Conservation (phyloP, 2,113 vertebrate species). For the Thryonomys swinderianus region DNA sequence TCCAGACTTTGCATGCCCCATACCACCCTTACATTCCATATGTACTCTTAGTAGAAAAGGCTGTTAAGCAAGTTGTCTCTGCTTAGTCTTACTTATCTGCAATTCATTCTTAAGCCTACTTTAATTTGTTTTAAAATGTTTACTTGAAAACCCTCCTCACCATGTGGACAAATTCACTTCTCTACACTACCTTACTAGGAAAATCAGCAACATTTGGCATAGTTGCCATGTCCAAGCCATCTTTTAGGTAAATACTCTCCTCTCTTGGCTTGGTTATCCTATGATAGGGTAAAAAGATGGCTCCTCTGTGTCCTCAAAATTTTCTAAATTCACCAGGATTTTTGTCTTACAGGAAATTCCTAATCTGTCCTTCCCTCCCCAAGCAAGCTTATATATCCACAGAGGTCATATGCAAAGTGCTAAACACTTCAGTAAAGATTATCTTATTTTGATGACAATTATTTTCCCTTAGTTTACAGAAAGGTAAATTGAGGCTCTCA, state of each 20-base stretch:
- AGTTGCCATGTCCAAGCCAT: not conserved
- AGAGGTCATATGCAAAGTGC: not conserved
- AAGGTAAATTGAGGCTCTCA: not conserved
- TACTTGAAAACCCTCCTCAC: not conserved
- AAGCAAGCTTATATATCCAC: not conserved
- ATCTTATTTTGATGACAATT: not conserved
- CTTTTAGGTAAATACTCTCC: not conserved
- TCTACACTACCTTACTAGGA: not conserved
- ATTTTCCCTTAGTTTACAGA: not conserved
- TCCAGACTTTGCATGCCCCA: not conserved
- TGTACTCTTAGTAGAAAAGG: not conserved
- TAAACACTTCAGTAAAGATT: not conserved
- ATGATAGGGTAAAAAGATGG: not conserved
- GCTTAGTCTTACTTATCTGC: not conserved
- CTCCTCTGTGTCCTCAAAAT: not conserved
- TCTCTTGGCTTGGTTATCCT: conserved; percentile 37
- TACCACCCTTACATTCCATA: not conserved
- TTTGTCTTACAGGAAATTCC: not conserved
- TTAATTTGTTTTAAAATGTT: not conserved
- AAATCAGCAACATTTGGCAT: not conserved
- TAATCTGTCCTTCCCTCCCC: not conserved
- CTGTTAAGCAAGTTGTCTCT: not conserved
- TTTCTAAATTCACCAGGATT: not conserved
- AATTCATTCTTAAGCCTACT: not conserved
- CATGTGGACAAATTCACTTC: not conserved